Conservation (phyloP, 1,140 invertebrate genomes). For the Drosophila repleta region DNA sequence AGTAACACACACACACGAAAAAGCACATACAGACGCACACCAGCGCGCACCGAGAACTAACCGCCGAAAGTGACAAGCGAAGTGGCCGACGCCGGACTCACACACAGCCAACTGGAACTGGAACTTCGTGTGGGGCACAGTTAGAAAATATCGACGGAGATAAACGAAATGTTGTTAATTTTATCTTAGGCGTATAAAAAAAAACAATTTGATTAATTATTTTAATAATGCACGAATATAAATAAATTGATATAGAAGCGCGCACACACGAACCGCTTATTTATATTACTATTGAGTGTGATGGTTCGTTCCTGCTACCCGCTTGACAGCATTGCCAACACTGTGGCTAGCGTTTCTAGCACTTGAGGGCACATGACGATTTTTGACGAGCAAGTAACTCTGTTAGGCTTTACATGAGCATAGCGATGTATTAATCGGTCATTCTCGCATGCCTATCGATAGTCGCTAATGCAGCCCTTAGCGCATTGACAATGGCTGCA, state of each 20-base stretch:
- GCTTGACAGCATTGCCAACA: constrained; percentile 39
- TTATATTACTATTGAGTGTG: constrained; percentile 42
- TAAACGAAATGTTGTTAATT: not conserved
- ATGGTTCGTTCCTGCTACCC: constrained; percentile 38
- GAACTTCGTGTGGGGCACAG: constrained; percentile 6
- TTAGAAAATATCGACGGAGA: constrained; percentile 3
- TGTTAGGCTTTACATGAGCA: constrained; percentile 17
- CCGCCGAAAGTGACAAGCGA: constrained; percentile 17
- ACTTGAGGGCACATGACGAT: constrained; percentile 30
- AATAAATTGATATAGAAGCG: constrained; percentile 28
- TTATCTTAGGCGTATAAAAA: constrained; percentile 14
- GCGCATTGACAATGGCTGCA: not conserved
- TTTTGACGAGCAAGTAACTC: constrained; percentile 20
- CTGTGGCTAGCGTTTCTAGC: constrained; percentile 24
- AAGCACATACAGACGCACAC: constrained; percentile 11
- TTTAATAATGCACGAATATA: constrained; percentile 6
- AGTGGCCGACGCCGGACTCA: not conserved
- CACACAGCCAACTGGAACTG: not conserved
- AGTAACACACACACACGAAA: constrained; percentile 14
- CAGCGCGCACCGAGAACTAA: constrained; percentile 13
- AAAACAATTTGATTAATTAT: constrained; percentile 22
- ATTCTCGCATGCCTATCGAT: not conserved
- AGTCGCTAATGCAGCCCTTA: constrained; percentile 10
- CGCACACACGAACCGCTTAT: constrained; percentile 44
- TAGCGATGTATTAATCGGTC: not conserved